Base-by-base conservation (phyloP, 2,113 vertebrate species). In the Cavia aperea region DNA sequence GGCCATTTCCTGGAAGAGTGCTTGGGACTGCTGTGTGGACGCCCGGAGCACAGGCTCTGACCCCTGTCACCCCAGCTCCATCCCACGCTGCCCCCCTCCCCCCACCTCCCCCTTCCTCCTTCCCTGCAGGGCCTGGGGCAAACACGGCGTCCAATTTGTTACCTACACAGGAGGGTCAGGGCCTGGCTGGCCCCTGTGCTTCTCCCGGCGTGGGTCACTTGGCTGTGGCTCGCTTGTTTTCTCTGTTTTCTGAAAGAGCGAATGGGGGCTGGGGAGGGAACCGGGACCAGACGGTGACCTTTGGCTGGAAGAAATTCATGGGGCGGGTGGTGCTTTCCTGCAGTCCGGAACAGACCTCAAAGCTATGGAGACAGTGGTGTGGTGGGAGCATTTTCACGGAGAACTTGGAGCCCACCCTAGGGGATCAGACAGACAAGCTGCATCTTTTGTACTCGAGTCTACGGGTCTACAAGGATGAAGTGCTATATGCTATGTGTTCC, bases 41-140 rank as follows among this genome's bases (percentile, higher is more conserved):
- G 97, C 97, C 98, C 98, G 97, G 97, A 97, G 95, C 96, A 97
- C 98, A 98, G 98, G 98, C 98, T 98, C 92, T 98, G 98, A 97
- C 97, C 95, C 97, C 97, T 98, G 98, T 98, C 98, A 99, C 98
- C 98, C 97, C 97, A 98, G 96, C 97, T 97, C 96, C 68, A 0
- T 46, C 95, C 92, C 66, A 70, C 12, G 19, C 81, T 31, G 43
- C 82, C 86, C 65, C n/a, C 95, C 91, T 96, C 91, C 85, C 49
- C 77, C 84, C 16, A 39, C 82, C 65, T 79, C 56, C 93, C 77
- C 83, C 94, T 92, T 79, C 92, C 93, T 96, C 70, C 87, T 77
- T 95, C 93, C 93, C 95, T 95, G 70, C 93, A 66, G 94, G 95
- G 94, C 96, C 94, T 36, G 68, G 68, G 85, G 92, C 94, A 95